Percentiles rank a stretch among this genome's conserved stretches.
Conservation (phyloP, 2,888 invertebrate genomes). For the Spilarctia lutea region DNA sequence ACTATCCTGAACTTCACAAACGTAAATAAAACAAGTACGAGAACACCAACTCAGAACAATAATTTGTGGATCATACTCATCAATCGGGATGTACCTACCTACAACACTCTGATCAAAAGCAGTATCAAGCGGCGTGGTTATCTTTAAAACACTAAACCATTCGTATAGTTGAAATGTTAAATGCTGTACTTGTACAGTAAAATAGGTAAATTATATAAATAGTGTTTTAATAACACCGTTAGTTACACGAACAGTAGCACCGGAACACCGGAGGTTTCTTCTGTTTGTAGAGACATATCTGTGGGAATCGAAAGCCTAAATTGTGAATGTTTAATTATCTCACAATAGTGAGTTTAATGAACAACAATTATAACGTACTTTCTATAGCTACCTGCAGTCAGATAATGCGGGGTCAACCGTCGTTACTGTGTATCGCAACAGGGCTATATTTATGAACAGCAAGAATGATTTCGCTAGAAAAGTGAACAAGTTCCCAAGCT, state of each 20-base stretch:
- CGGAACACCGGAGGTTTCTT: slow-evolving; percentile 32
- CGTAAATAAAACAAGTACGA: no score
- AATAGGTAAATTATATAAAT: slow-evolving; percentile 16
- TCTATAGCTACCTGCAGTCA: slow-evolving; percentile 26
- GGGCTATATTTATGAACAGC: slow-evolving; percentile 42
- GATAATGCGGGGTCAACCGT: slow-evolving; percentile 17
- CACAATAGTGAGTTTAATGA: slow-evolving; percentile 30
- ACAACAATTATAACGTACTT: slow-evolving; percentile 35
- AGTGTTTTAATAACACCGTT: slow-evolving; percentile 33
- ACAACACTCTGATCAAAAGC: no score
- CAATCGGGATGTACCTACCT: no score
- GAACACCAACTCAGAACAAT: no score
- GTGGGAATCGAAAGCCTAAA: slow-evolving; percentile 39
- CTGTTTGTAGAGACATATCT: slow-evolving; percentile 35
- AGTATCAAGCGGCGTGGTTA: no score
- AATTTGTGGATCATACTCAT: no score
- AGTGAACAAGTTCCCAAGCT: slow-evolving; percentile 68
- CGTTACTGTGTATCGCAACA: slow-evolving; percentile 36
- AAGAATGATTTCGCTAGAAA: slow-evolving; percentile 65
- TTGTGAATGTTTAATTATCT: slow-evolving; percentile 32
- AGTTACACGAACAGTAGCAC: slow-evolving; percentile 40
- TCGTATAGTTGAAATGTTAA: no score
- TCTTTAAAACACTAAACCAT: no score
- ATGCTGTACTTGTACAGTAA: no score
- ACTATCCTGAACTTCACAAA: no score